Base-by-base conservation (phyloP, 2,888 invertebrate species). In the Melanargia galathea region DNA sequence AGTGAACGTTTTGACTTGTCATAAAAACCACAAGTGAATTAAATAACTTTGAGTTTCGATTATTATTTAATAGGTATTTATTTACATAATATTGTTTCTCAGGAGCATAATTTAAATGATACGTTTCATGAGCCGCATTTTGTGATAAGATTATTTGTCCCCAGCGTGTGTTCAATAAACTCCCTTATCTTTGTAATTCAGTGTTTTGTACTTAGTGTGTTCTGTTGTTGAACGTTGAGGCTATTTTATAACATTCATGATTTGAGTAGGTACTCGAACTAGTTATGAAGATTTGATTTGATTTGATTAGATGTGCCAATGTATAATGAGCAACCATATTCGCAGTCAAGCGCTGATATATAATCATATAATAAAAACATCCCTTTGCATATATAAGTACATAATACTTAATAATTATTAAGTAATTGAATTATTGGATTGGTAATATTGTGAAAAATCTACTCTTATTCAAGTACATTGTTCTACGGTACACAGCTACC, bases 141-240 rank as follows among this genome's bases (percentile, higher is more conserved):
- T 54, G 57, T 62, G 69, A 68, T 69, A 70, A 66, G 62, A 60
- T 63, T 63, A 69, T 69, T 66, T 61, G 69, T 70, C 70, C 70
- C 70, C 18, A 30, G 61, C 60, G 66, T 61, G 61, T 60, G 63
- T 62, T 69, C 59, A 65, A 67, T 70, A 65, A 63, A 56, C 59
- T 46, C 35, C 52, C 63, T 68, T 66, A 70, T 66, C 69, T 65
- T 46, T 55, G 56, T 67, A 68, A 70, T 64, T 61, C 60, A 65
- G 62, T 60, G 64, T 51, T 54, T 38, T 10, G 60, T 64, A 60
- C 62, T 54, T 64, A 59, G 54, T 35, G 18, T 22, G 22, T 22
- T 30, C 35, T 30, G 35, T 43, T 54, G 18, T 40, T 46, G 20
- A 1, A 33, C 30, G 35, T 26, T 43, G 7, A 24, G 24, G 10